phyloP scores from a whole-genome alignment of 2,797 vertebrate species.

The Dallia pectoralis region DNA sequence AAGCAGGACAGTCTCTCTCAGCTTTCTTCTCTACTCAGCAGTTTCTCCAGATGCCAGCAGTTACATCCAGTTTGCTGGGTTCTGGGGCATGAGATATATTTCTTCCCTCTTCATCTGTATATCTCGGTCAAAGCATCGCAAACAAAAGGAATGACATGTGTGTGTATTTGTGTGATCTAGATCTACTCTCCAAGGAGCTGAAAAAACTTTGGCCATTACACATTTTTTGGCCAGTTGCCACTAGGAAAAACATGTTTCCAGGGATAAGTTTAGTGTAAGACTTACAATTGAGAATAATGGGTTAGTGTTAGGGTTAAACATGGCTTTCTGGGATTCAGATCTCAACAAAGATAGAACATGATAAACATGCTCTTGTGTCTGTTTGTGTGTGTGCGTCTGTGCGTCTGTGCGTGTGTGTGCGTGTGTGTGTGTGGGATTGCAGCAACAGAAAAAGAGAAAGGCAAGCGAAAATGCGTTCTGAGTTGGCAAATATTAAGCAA shows the following conservation, averaged over 20 bases:
- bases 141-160: neutral
- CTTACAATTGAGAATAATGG: too few species aligned
- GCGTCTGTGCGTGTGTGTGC: conserved; percentile 6
- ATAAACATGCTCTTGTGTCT: neutral
- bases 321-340: too few species aligned
- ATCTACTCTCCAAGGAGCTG: too few species aligned
- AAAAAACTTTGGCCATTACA: too few species aligned
- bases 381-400: conserved; percentile 3
- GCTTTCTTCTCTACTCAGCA: conserved; percentile 28
- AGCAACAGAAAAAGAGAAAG: neutral
- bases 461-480: neutral
- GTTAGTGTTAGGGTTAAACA: too few species aligned
- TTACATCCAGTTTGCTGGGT: conserved; percentile 2
- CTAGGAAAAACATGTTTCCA: too few species aligned
- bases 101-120: conserved; percentile 15
- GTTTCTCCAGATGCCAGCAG: conserved; percentile 34
- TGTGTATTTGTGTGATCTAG: too few species aligned
- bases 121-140: neutral
- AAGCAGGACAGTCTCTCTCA: neutral
- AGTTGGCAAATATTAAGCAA: neutral
- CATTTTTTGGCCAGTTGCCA: too few species aligned
- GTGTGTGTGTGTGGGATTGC: conserved; percentile 7
- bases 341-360: too few species aligned
- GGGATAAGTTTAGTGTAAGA: too few species aligned
- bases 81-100: conserved; percentile 4